Evolutionary conservation across 2,888 invertebrate species (phyloP).

Genomic region (Cheilosia urbana): DNA sequence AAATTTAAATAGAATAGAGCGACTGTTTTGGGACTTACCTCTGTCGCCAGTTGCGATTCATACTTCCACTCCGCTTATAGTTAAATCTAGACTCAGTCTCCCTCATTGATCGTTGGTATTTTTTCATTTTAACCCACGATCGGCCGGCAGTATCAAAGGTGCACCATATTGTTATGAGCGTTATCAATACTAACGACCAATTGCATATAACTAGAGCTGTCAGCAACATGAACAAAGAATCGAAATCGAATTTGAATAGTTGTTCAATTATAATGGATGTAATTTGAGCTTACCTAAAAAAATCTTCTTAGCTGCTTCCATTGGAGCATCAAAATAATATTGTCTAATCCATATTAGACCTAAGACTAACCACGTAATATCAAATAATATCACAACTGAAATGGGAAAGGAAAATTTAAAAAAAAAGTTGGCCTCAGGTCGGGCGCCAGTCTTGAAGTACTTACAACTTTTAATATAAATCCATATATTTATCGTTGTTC

Average conservation of each 20-base stretch:
- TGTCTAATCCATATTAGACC: slow-evolving; percentile 89
- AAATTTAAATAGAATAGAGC: background rate
- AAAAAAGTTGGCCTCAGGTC: background rate
- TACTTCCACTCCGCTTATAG: slow-evolving; percentile 90
- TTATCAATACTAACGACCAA: slow-evolving; percentile 89
- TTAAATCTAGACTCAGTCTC: slow-evolving; percentile 90
- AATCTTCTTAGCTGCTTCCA: slow-evolving; percentile 89
- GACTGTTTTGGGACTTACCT: slow-evolving; percentile 84
- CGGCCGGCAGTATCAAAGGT: slow-evolving; percentile 94
- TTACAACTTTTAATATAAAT: slow-evolving; percentile 91
- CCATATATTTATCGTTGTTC: slow-evolving; percentile 91
- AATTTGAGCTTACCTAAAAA: slow-evolving; percentile 87
- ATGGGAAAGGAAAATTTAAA: slow-evolving; percentile 77
- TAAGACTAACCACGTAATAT: slow-evolving; percentile 89
- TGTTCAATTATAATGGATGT: background rate
- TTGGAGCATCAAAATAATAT: slow-evolving; percentile 88
- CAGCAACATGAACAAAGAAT: slow-evolving; percentile 49
- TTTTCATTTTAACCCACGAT: slow-evolving; percentile 95
- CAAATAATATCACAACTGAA: slow-evolving; percentile 89
- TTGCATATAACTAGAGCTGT: slow-evolving; percentile 91
- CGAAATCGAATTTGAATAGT: background rate
- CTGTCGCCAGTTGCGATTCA: slow-evolving; percentile 92
- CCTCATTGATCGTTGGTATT: slow-evolving; percentile 92
- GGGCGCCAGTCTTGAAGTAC: slow-evolving; percentile 77
- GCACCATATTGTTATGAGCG: slow-evolving; percentile 92